These are phyloP conservation scores for Scolopax bukidnonensis DNA, from an alignment of 2,797 vertebrate genomes.

Conservation along the genomic window DNA sequence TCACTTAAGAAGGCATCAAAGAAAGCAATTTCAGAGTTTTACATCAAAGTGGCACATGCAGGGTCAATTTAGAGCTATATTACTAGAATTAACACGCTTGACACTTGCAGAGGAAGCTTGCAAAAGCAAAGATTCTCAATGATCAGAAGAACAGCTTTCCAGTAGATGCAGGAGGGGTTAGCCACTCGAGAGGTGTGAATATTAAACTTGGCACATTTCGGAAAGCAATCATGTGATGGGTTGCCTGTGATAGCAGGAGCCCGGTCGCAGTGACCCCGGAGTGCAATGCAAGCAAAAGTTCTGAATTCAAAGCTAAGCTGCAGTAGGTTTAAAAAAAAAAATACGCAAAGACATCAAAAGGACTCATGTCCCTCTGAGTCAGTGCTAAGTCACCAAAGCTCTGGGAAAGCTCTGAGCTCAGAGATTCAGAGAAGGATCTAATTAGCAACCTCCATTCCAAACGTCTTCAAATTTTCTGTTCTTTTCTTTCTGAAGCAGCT, in stretches of 20 bases:
- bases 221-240: neutral
- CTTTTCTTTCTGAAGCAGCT: neutral
- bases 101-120: neutral
- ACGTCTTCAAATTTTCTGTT: neutral
- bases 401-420: neutral
- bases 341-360: neutral
- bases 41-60: neutral
- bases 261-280: neutral
- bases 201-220: neutral
- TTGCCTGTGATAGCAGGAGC: neutral
- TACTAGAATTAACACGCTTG: neutral
- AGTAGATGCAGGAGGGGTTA: neutral
- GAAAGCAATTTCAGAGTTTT: neutral
- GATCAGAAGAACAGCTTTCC: neutral
- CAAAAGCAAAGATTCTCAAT: neutral
- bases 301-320: slow-evolving; percentile 9
- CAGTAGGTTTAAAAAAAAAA: neutral
- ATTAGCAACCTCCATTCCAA: slow-evolving; percentile 8
- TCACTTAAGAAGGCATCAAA: neutral
- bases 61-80: neutral
- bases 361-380: neutral
- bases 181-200: neutral
- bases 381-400: neutral
- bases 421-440: neutral
- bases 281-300: neutral